phyloP scores from a whole-genome alignment of 2,113 vertebrate genomes.

The Nycticebus coucang region DNA sequence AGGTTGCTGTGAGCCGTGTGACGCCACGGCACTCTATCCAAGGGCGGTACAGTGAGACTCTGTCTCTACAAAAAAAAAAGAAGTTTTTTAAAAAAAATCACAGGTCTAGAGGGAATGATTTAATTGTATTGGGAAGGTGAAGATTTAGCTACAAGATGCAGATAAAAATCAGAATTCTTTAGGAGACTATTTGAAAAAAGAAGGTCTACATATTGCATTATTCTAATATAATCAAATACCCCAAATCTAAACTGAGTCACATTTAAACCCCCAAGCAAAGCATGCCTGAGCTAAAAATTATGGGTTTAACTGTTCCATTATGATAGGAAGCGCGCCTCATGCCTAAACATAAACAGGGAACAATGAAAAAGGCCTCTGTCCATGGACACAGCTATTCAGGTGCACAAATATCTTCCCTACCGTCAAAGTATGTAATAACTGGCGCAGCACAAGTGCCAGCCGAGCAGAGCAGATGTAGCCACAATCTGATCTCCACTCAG shows the following conservation, averaged over 20 bases:
- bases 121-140: slow-evolving; percentile 25
- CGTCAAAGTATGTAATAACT: not conserved
- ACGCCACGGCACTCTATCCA: no score
- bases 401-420: not conserved
- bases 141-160: not conserved
- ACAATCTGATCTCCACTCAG: rapidly evolving
- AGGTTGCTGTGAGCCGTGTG: no score
- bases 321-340: not conserved
- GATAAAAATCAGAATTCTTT: slow-evolving; percentile 21
- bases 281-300: not conserved
- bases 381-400: not conserved
- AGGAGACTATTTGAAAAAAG: not conserved
- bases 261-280: not conserved
- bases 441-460: not conserved
- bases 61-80: no score
- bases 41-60: no score
- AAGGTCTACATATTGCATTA: not conserved
- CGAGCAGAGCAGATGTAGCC: not conserved
- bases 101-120: slow-evolving; percentile 29
- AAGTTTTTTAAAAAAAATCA: slow-evolving; percentile 54
- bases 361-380: not conserved
- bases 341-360: not conserved
- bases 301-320: not conserved
- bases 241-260: not conserved
- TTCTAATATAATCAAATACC: slow-evolving; percentile 17